Conservation (phyloP, 92 coral and sea anemone genomes). For the Galaxea fascicularis region DNA sequence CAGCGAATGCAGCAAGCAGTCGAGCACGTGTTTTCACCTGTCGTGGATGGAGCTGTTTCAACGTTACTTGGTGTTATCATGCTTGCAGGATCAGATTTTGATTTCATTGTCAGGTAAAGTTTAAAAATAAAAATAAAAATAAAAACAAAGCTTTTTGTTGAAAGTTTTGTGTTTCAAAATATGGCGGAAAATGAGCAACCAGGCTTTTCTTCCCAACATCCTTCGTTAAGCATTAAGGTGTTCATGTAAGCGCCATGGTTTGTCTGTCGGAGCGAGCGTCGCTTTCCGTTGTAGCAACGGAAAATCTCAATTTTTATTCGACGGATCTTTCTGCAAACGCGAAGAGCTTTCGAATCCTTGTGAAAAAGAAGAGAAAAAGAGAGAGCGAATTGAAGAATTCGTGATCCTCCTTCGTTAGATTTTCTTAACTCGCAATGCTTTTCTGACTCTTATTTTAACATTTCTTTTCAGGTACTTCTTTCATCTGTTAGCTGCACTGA, state of each 20-base stretch:
- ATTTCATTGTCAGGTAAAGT: constrained; percentile 93
- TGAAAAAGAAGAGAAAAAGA: neutral
- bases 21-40: constrained; percentile 94
- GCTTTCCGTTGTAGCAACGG: neutral
- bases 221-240: neutral
- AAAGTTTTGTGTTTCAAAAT: neutral
- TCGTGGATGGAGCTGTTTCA: constrained; percentile 92
- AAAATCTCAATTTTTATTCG: neutral
- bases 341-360: neutral
- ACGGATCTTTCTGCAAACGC: neutral
- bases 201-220: constrained; percentile 20
- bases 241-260: neutral
- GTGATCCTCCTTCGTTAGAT: no score
- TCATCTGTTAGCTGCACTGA: constrained; percentile 92
- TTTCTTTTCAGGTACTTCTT: constrained; percentile 82
- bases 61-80: constrained; percentile 91
- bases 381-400: no score
- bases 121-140: neutral
- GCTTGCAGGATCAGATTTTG: constrained; percentile 98
- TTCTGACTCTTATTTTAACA: neutral
- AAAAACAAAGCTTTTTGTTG: no score
- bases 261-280: neutral
- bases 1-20: constrained; percentile 91
- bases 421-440: neutral
- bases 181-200: constrained; percentile 14